Percentiles rank a stretch among this genome's conserved stretches.
Evolutionary conservation across 2,888 invertebrate genomes (phyloP).

Genomic region (Imbricaverruca yamaguchii): DNA sequence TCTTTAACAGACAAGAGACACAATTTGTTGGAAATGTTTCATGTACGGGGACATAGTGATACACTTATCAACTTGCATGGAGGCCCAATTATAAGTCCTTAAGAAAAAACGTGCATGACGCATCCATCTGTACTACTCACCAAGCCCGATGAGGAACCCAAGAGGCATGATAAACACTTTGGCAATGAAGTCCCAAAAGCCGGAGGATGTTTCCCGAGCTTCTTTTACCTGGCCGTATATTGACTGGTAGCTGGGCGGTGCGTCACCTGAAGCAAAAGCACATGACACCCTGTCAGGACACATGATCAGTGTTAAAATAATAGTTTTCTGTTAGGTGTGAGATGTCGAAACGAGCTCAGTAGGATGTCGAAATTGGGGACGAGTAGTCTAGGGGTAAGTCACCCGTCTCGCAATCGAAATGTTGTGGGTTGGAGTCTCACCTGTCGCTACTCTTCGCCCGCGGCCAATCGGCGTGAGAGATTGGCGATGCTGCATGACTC

Average conservation of each 20-base stretch:
- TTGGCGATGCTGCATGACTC: no score
- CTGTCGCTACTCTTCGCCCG: no score
- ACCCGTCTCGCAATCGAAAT: no score
- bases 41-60: not conserved
- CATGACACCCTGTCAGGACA: no score
- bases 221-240: not conserved
- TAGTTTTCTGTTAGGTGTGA: no score
- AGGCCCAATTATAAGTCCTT: not conserved
- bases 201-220: not conserved
- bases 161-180: not conserved
- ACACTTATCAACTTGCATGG: not conserved
- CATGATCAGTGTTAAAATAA: no score
- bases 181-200: not conserved
- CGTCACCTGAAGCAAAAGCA: not conserved
- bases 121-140: not conserved
- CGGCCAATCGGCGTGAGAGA: no score
- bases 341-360: no score
- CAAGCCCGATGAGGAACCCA: not conserved
- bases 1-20: no score
- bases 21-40: not conserved
- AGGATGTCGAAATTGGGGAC: no score
- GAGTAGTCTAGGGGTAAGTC: no score
- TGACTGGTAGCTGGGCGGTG: not conserved
- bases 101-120: not conserved
- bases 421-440: no score